Evolutionary conservation across 2,797 vertebrate genomes (phyloP).

Genomic region (Crax fasciolata): DNA sequence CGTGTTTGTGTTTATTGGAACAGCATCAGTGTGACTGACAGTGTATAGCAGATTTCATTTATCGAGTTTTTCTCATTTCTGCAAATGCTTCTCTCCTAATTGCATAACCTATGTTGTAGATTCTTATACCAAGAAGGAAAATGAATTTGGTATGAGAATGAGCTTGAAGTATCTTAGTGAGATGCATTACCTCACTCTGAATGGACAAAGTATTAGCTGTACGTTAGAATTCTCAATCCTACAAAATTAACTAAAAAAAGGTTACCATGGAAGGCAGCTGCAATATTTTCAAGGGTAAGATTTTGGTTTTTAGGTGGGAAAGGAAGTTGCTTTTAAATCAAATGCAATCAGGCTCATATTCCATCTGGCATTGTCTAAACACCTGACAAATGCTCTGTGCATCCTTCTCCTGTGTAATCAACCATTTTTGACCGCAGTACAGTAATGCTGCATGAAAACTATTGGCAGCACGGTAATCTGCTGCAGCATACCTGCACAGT

Average conservation of each 20-base stretch:
- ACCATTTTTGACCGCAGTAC: neutral
- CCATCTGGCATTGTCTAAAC: conserved; percentile 30
- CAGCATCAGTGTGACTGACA: conserved; percentile 16
- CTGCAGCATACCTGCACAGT: neutral
- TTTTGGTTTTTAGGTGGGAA: neutral
- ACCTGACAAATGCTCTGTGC: neutral
- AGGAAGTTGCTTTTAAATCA: conserved; percentile 27
- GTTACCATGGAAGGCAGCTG: neutral
- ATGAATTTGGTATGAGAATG: conserved; percentile 46
- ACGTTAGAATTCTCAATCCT: conserved; percentile 1
- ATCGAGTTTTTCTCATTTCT: conserved; percentile 17
- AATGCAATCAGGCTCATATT: conserved; percentile 2
- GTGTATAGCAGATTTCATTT: neutral
- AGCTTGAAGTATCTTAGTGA: conserved; percentile 27
- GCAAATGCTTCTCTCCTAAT: conserved; percentile 47
- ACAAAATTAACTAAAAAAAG: conserved; percentile 30
- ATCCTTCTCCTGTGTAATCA: conserved; percentile 12
- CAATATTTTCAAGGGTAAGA: neutral
- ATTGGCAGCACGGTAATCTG: neutral
- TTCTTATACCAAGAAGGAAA: conserved; percentile 40
- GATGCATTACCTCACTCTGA: conserved; percentile 5
- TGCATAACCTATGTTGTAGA: conserved; percentile 51
- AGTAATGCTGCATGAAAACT: neutral
- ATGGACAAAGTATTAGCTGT: neutral
- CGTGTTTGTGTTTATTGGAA: conserved; percentile 30